Percentiles rank a stretch among this genome's conserved stretches.
Conservation (phyloP, 2,888 invertebrate genomes). For the Nysson spinosus region DNA sequence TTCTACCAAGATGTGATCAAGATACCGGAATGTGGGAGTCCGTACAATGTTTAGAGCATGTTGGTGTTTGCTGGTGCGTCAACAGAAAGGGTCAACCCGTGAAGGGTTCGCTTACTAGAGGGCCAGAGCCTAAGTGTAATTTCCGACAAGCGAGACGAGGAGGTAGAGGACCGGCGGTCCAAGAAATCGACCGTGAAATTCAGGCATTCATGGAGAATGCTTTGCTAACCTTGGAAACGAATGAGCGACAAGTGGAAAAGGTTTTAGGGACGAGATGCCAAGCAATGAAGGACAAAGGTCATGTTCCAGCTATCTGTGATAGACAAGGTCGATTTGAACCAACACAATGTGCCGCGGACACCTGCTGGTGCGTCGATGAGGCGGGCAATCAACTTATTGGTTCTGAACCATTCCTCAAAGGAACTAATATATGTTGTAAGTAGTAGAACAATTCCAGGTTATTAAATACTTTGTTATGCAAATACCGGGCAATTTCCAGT, state of each 20-base stretch:
- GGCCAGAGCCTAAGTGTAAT: constrained; percentile 87
- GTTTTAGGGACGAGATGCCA: constrained; percentile 80
- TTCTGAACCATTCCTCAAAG: constrained; percentile 81
- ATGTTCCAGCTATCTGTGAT: constrained; percentile 81
- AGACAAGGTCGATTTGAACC: constrained; percentile 85
- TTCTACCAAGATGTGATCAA: constrained; percentile 87
- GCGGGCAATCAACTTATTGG: constrained; percentile 85
- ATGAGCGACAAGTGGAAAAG: constrained; percentile 69
- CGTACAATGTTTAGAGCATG: constrained; percentile 87
- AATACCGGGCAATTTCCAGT: not conserved
- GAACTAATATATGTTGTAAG: constrained; percentile 81
- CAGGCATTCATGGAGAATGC: constrained; percentile 70
- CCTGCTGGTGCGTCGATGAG: constrained; percentile 93
- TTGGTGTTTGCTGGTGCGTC: constrained; percentile 93
- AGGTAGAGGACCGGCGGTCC: constrained; percentile 62
- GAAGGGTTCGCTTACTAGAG: constrained; percentile 88
- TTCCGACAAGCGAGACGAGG: constrained; percentile 87
- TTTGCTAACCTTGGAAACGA: constrained; percentile 58
- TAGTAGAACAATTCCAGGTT: constrained; percentile 43
- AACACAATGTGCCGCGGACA: constrained; percentile 84
- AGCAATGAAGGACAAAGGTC: constrained; percentile 77
- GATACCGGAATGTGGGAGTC: constrained; percentile 88
- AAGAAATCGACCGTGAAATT: constrained; percentile 67
- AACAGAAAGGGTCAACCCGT: constrained; percentile 88
- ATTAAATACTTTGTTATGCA: not conserved